phyloP scores from a whole-genome alignment of 2,797 vertebrate genomes.

The Geotrypetes seraphini region DNA sequence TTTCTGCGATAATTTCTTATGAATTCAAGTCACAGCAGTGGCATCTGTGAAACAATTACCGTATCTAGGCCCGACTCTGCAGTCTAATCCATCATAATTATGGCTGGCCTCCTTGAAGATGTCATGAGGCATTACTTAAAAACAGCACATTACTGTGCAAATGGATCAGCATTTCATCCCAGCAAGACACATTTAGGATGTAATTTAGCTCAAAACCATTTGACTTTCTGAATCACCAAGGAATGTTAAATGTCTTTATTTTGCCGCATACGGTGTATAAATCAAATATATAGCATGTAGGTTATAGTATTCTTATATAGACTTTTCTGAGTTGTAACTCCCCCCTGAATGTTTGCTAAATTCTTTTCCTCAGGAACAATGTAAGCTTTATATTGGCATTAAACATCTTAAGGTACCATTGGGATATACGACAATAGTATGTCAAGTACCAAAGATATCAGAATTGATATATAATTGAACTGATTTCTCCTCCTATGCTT shows the following conservation, averaged over 20 bases:
- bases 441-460: too few relatives aligned
- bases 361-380: too few relatives aligned
- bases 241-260: slow-evolving; percentile 9
- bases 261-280: slow-evolving; percentile 8
- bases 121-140: slow-evolving; percentile 52
- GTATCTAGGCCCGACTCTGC: slow-evolving; percentile 56
- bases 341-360: too few relatives aligned
- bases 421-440: too few relatives aligned
- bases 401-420: too few relatives aligned
- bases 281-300: slow-evolving; percentile 2
- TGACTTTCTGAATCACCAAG: slow-evolving; percentile 22
- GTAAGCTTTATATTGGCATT: too few relatives aligned
- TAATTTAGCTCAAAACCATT: slow-evolving; percentile 27
- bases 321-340: background rate
- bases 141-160: slow-evolving; percentile 54
- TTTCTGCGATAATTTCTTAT: slow-evolving; percentile 47
- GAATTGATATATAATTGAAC: too few relatives aligned
- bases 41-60: slow-evolving; percentile 80
- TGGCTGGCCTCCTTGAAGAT: slow-evolving; percentile 65
- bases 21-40: slow-evolving; percentile 71
- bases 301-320: slow-evolving; percentile 2
- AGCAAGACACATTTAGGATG: slow-evolving; percentile 24
- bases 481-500: too few relatives aligned
- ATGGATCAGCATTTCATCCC: slow-evolving; percentile 39
- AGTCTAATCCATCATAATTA: slow-evolving; percentile 86